Conservation (phyloP, 2,888 invertebrate species). For the Pseudococcus viburni region DNA sequence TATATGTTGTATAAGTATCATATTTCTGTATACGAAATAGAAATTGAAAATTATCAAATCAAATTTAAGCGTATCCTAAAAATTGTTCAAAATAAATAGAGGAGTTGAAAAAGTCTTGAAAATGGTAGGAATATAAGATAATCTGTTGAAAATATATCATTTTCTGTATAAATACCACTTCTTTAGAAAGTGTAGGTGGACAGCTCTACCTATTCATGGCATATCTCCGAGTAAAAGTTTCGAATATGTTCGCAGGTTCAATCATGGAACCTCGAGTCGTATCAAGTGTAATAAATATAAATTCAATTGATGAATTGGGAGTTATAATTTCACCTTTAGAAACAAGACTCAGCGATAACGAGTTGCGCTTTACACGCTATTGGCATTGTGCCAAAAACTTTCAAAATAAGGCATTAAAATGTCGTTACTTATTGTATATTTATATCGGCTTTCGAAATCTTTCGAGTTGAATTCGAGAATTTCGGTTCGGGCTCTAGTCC, state of each 20-base stretch:
- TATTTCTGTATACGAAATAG: too few species aligned
- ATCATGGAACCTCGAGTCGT: not conserved
- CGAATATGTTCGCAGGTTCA: not conserved
- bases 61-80: too few species aligned
- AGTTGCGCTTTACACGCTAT: slow-evolving; percentile 6
- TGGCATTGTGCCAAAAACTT: slow-evolving; percentile 25
- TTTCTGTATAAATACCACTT: too few species aligned
- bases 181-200: too few species aligned
- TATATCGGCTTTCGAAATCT: slow-evolving; percentile 45
- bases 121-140: too few species aligned
- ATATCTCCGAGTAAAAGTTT: not conserved
- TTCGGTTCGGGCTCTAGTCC: not conserved
- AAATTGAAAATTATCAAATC: too few species aligned
- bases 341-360: slow-evolving; percentile 48
- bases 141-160: too few species aligned
- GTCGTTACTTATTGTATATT: slow-evolving; percentile 46
- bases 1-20: not conserved
- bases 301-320: slow-evolving; percentile 55
- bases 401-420: slow-evolving; percentile 55
- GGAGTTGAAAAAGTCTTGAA: too few species aligned
- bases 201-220: too few species aligned
- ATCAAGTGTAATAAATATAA: slow-evolving; percentile 45
- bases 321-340: slow-evolving; percentile 42
- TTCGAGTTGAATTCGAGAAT: not conserved
- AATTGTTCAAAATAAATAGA: too few species aligned